A percentile compares a stretch with the other conserved stretches of the same genome.
Evolutionary conservation across 2,113 vertebrate genomes (phyloP).

Genomic region (Emydura subglobosa): DNA sequence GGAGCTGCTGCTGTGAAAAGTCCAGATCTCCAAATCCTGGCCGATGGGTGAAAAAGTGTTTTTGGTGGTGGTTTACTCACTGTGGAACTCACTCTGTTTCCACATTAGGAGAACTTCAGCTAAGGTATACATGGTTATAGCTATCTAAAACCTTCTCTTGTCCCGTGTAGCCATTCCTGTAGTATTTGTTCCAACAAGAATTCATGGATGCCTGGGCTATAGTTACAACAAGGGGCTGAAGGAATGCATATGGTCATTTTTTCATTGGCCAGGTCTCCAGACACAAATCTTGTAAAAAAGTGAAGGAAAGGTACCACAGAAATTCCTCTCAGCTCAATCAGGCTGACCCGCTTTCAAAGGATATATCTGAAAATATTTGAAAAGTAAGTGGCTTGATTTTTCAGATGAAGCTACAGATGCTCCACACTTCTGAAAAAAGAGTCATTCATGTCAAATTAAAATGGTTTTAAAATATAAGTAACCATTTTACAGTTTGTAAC

Average conservation of each 20-base stretch:
- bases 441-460: constrained; percentile 39
- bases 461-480: constrained; percentile 53
- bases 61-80: too few species aligned
- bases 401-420: neutral
- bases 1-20: too few species aligned
- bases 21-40: too few species aligned
- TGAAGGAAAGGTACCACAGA: constrained; percentile 20
- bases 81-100: neutral
- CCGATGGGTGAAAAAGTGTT: too few species aligned
- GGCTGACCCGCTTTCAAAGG: constrained; percentile 17
- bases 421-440: constrained; percentile 6
- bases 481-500: constrained; percentile 52
- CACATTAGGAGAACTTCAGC: constrained; percentile 26
- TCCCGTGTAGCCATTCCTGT: constrained; percentile 4
- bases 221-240: neutral
- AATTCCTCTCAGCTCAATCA: constrained; percentile 47
- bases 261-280: constrained; percentile 7
- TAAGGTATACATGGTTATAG: neutral
- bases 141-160: neutral
- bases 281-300: neutral
- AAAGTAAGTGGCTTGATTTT: constrained; percentile 17
- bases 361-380: neutral
- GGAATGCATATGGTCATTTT: constrained; percentile 36
- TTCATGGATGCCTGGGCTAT: constrained; percentile 9
- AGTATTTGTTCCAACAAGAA: neutral